These are phyloP conservation scores for Oncorhynchus gorbuscha DNA, from an alignment of 2,113 vertebrate species.

Conservation along the genomic window DNA sequence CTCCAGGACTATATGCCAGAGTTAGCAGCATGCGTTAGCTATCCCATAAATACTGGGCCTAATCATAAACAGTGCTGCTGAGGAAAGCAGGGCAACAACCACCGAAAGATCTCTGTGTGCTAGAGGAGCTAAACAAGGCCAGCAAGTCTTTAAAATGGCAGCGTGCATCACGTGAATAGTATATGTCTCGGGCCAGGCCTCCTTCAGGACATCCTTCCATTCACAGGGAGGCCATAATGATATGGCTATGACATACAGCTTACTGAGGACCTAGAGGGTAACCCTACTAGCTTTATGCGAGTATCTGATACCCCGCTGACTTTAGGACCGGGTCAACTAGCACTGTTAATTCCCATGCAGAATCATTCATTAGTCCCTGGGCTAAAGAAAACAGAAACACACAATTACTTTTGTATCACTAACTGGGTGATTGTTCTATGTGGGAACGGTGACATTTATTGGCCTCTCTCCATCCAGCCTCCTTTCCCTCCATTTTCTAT, in stretches of 20 bases:
- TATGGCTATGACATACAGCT: slow-evolving; percentile 49
- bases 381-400: slow-evolving; percentile 30
- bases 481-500: neutral
- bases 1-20: slow-evolving; percentile 57
- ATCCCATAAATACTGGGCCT: slow-evolving; percentile 54
- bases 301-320: slow-evolving; percentile 48
- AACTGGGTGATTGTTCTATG: slow-evolving; percentile 20
- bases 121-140: slow-evolving; percentile 48
- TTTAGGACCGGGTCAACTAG: slow-evolving; percentile 59
- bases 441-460: slow-evolving; percentile 24
- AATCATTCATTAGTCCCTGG: slow-evolving; percentile 45
- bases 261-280: slow-evolving; percentile 49
- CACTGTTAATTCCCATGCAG: slow-evolving; percentile 55
- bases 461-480: slow-evolving; percentile 1
- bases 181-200: slow-evolving; percentile 24
- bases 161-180: slow-evolving; percentile 56
- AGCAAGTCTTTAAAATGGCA: slow-evolving; percentile 56
- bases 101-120: slow-evolving; percentile 39
- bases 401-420: slow-evolving; percentile 35
- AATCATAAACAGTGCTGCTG: slow-evolving; percentile 70
- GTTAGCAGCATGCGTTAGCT: slow-evolving; percentile 28
- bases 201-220: slow-evolving; percentile 55
- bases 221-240: slow-evolving; percentile 43
- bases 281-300: neutral
- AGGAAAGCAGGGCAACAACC: slow-evolving; percentile 33